Evolutionary conservation across 1,140 invertebrate genomes (phyloP).

Genomic region (Asbolus verrucosus): DNA sequence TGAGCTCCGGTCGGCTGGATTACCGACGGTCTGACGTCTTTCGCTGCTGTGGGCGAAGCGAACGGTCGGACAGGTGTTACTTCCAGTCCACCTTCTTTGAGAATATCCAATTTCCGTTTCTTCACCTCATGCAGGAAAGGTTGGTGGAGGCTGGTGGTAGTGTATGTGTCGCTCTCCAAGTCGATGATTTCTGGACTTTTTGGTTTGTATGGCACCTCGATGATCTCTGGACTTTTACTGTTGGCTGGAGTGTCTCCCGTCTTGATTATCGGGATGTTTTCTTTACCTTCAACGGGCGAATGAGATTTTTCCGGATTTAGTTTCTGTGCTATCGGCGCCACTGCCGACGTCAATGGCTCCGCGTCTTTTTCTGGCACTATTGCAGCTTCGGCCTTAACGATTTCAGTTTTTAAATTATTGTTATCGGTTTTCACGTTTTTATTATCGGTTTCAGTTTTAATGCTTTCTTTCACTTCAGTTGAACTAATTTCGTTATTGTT

Average conservation of each 20-base stretch:
- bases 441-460: background rate
- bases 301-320: slow-evolving; percentile 60
- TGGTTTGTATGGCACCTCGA: slow-evolving; percentile 68
- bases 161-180: slow-evolving; percentile 65
- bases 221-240: slow-evolving; percentile 42
- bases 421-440: slow-evolving; percentile 20
- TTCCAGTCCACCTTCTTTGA: slow-evolving; percentile 78
- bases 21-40: slow-evolving; percentile 61
- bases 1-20: slow-evolving; percentile 56
- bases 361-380: slow-evolving; percentile 50
- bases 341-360: slow-evolving; percentile 52
- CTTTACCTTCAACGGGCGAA: slow-evolving; percentile 66
- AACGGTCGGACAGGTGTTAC: slow-evolving; percentile 72
- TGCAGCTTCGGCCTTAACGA: slow-evolving; percentile 42
- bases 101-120: slow-evolving; percentile 78
- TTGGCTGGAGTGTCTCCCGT: slow-evolving; percentile 29
- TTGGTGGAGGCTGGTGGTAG: slow-evolving; percentile 33
- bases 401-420: slow-evolving; percentile 37
- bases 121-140: slow-evolving; percentile 66
- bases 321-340: slow-evolving; percentile 41
- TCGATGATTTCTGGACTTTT: slow-evolving; percentile 76
- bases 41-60: slow-evolving; percentile 62
- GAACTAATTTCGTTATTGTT: slow-evolving; percentile 36
- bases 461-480: slow-evolving; percentile 19
- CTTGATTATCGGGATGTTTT: slow-evolving; percentile 65